Evolutionary conservation across 2,113 vertebrate genomes (phyloP).

Genomic region (Meleagris gallopavo): DNA sequence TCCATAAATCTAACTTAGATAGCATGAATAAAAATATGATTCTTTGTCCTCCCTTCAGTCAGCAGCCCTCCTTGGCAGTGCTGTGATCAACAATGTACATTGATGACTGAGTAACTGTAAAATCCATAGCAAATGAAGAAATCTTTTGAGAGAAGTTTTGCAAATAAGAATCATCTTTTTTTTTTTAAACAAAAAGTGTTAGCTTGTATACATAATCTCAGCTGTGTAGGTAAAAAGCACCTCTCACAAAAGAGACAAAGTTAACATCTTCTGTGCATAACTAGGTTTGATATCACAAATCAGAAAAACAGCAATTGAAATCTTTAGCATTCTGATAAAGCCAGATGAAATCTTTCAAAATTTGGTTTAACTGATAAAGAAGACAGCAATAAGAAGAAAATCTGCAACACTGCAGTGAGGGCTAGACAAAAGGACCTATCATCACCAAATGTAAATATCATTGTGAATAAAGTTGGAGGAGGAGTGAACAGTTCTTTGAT

Average conservation of each 20-base stretch:
- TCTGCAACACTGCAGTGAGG: neutral
- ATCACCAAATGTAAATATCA: neutral
- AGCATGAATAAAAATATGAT: conserved; percentile 4
- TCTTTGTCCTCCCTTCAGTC: neutral
- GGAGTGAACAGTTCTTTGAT: accelerated
- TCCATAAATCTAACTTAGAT: conserved; percentile 17
- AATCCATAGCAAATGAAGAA: neutral
- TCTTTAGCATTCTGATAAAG: neutral
- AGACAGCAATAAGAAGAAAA: neutral
- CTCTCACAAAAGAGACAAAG: neutral
- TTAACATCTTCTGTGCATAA: neutral
- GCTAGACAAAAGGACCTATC: neutral
- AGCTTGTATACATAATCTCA: neutral
- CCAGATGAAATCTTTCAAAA: neutral
- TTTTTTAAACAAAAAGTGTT: neutral
- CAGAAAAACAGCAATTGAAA: neutral
- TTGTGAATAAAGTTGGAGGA: neutral
- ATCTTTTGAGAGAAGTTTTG: neutral
- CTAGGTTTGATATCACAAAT: neutral
- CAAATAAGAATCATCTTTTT: neutral
- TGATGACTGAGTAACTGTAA: neutral
- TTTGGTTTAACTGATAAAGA: neutral
- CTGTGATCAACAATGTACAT: neutral
- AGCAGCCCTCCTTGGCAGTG: neutral
- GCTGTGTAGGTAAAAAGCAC: neutral